These are phyloP conservation scores for Callimorpha dominula DNA, from an alignment of 2,888 invertebrate genomes.

Conservation along the genomic window DNA sequence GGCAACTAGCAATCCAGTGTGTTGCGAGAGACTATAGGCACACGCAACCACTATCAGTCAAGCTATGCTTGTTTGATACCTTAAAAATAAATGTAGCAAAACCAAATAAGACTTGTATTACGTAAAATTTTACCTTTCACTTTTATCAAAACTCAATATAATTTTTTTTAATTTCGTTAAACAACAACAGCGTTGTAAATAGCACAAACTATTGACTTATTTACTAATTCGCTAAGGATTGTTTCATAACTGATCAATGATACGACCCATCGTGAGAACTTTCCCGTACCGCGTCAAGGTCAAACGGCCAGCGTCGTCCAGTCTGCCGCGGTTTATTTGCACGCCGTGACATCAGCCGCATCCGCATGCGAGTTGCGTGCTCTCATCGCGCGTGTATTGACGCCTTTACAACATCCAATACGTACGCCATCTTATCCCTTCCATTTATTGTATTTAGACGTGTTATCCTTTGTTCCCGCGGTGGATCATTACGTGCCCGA, in stretches of 20 bases:
- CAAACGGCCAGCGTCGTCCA: slow-evolving; percentile 75
- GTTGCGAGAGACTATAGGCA: background rate
- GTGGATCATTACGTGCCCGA: slow-evolving; percentile 77
- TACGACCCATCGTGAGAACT: slow-evolving; percentile 70
- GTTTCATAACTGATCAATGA: slow-evolving; percentile 42
- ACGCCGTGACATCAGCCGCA: slow-evolving; percentile 74
- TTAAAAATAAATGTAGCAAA: background rate
- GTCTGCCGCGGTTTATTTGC: slow-evolving; percentile 78
- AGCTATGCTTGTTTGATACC: background rate
- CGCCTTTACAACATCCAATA: slow-evolving; percentile 66
- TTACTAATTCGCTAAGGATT: slow-evolving; percentile 16
- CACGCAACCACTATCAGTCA: background rate
- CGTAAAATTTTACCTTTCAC: too few relatives aligned
- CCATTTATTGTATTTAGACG: slow-evolving; percentile 78
- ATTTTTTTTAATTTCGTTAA: background rate
- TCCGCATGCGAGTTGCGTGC: slow-evolving; percentile 75
- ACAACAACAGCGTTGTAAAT: background rate
- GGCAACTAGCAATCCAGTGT: background rate
- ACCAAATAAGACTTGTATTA: background rate
- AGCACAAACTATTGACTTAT: background rate
- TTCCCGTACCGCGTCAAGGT: slow-evolving; percentile 71
- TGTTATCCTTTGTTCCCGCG: slow-evolving; percentile 80
- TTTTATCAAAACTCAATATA: background rate
- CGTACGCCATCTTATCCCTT: slow-evolving; percentile 79
- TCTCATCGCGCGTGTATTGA: slow-evolving; percentile 64